Base-by-base conservation (phyloP, 2,888 invertebrate species). In the Eupeodes luniger region DNA sequence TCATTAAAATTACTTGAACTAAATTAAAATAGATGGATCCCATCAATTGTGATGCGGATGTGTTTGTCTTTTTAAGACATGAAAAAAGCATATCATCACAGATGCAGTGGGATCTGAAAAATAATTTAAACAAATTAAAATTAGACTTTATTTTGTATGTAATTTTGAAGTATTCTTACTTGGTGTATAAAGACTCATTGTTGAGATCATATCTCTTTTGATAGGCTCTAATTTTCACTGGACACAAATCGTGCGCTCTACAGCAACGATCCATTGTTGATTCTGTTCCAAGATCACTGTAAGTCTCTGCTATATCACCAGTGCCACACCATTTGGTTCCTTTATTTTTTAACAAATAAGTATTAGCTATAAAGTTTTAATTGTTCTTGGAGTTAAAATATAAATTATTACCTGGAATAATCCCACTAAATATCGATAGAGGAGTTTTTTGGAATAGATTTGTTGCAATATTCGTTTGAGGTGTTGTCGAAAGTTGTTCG, bases 251-350 rank as follows among this genome's bases (percentile, higher is more conserved):
- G 93, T 98, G 98, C 16, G 96, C 96, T 84, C 98, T 95, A 93
- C 98, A 98, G 93, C 98, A 98, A 90, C 95, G 95, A 94, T 98
- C 98, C 90, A 97, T 95, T 49, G 94, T 94, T 67, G 94, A 91
- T 93, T 94, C 96, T 0, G 95, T 94, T 57, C 98, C 98, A 89
- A 98, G 94, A 93, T 98, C 98, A 93, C 96, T 96, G 94, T 97
- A 98, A 92, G 96, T 95, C 27, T 95, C 94, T 0, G 98, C 98
- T 90, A 97, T 96, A 93, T 98, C 98, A 0, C 98, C 98, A 0
- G 97, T 96, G 19, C 98, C 98, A 92, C 98, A 98, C 98, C 98
- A 98, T 93, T 98, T 98, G 55, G 98, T 98, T 89, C 98, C 98
- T 97, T 92, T 0, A 93, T 92, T 0, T 93, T 40, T 12, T 19